Base-by-base conservation (phyloP, 1,140 invertebrate genomes). In the Bombus soroeensis region DNA sequence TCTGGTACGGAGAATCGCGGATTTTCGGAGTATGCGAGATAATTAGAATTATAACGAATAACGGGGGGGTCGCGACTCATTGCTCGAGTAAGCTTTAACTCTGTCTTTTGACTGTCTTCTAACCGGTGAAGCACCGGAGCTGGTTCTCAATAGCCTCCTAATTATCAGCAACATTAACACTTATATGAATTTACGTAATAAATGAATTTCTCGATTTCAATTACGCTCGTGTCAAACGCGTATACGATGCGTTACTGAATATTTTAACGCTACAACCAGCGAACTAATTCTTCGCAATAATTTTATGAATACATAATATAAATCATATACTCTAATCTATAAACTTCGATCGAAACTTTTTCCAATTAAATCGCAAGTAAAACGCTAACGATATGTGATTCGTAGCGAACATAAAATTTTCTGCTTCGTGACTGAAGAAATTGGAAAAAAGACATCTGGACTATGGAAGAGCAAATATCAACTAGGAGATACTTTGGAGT, bases 21-120 rank as follows among this genome's bases (percentile, higher is more conserved):
- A 88, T 89, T 87, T 90, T 88, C 88, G 66, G 87, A 59, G 57
- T 25, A 70, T 43, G 64, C 76, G 70, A 75, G 89, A 90, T 90
- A 90, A 90, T 90, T 90, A 90, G 89, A 81, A 90, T 90, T 88
- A 88, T 83, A 70, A 88, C 71, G 68, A 83, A 83, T 90, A 90
- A 90, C 88, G 88, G 89, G 74, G 74, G 53, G 47, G 73, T 83
- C 59, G 83, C 75, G 74, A 79, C 53, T 81, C 85, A 72, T 80
- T 86, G 70, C 88, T 86, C 18, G 43, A 66, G 59, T 62, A 70
- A 85, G 74, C 68, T 77, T 47, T 41, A 41, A 68, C 57, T 59
- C 15, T 76, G 74, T 62, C 64, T 75, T 53, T n/a, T 39, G 80
- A 86, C 75, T 80, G 57, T 66, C 70, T 37, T 47, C 43, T 74